A percentile compares a stretch with the other conserved stretches of the same genome.
These are phyloP conservation scores for Conus betulinus DNA, from an alignment of 1,140 invertebrate genomes.

Conservation along the genomic window DNA sequence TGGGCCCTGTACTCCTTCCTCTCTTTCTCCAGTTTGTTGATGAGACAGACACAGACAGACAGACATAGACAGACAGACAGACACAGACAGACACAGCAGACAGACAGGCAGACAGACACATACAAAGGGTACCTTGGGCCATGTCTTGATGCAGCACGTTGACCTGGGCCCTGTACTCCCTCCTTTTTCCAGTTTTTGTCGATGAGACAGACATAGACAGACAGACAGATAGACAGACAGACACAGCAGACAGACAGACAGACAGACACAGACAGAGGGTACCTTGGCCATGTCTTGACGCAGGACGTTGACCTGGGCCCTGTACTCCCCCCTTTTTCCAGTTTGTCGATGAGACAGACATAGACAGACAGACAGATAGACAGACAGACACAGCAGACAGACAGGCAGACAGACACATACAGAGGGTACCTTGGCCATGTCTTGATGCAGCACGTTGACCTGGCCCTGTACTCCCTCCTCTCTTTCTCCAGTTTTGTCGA, in stretches of 20 bases:
- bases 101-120: too few species aligned
- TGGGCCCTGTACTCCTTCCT: constrained; percentile 42
- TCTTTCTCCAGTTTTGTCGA: constrained; percentile 43
- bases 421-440: too few species aligned
- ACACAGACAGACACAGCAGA: too few species aligned
- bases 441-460: too few species aligned
- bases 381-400: too few species aligned
- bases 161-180: constrained; percentile 37
- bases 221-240: background rate
- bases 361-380: too few species aligned
- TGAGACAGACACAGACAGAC: constrained; percentile 42
- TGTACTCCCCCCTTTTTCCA: constrained; percentile 49
- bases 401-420: too few species aligned
- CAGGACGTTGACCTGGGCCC: constrained; percentile 45
- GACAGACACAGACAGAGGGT: background rate
- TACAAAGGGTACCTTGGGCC: too few species aligned
- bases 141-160: too few species aligned
- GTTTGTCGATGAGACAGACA: constrained; percentile 49
- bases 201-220: background rate
- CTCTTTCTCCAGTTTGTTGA: constrained; percentile 53
- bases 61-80: constrained; percentile 3
- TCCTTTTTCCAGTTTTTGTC: constrained; percentile 50
- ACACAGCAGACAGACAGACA: background rate
- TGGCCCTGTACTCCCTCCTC: constrained; percentile 45
- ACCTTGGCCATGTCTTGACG: constrained; percentile 53